These are phyloP conservation scores for Plebejus melissa DNA, from an alignment of 2,888 invertebrate genomes.

Conservation along the genomic window DNA sequence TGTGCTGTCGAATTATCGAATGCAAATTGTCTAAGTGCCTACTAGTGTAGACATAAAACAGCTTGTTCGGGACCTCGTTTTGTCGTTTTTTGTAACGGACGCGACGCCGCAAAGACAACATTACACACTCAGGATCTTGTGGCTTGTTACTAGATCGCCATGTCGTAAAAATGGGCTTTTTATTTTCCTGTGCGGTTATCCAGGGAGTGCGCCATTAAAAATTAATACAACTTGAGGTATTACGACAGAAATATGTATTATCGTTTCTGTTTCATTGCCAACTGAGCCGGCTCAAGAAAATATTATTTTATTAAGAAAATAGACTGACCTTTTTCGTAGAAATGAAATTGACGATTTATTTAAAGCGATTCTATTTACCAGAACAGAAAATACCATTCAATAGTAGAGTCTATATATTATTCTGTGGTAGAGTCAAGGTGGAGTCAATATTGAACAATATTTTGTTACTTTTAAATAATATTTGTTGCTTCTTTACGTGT, in stretches of 20 bases:
- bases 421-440: no score
- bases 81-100: conserved; percentile 32
- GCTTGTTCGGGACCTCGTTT: neutral
- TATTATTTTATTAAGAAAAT: neutral
- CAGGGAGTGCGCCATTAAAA: neutral
- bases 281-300: neutral
- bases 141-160: conserved; percentile 42
- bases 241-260: neutral
- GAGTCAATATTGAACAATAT: neutral
- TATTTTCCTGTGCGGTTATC: conserved; percentile 9
- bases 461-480: neutral
- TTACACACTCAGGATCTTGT: conserved; percentile 42
- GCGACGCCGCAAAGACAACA: conserved; percentile 33
- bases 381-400: neutral
- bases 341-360: neutral
- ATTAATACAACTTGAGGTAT: neutral
- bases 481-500: neutral
- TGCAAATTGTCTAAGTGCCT: no score
- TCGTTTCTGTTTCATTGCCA: neutral
- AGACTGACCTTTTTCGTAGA: neutral
- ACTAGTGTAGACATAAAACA: neutral
- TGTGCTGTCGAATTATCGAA: no score
- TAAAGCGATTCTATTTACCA: neutral
- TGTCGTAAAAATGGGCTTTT: conserved; percentile 34
- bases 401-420: neutral